These are phyloP conservation scores for Magallana angulata DNA, from an alignment of 1,140 invertebrate species.

Conservation along the genomic window DNA sequence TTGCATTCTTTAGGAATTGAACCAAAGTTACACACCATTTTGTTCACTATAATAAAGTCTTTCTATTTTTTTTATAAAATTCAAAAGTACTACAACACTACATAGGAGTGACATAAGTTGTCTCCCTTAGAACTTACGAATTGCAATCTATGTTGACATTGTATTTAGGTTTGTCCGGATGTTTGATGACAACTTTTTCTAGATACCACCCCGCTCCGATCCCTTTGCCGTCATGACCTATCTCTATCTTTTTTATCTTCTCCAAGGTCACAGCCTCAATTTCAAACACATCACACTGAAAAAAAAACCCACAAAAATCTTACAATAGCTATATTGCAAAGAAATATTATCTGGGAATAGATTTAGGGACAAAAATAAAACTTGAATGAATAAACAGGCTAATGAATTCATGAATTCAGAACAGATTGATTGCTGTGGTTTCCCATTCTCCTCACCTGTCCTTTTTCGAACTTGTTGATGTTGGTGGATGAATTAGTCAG, in stretches of 20 bases:
- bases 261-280: constrained; percentile 77
- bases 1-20: too few species aligned
- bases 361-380: neutral
- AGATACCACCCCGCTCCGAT: constrained; percentile 78
- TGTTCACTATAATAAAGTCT: too few species aligned
- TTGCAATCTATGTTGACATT: constrained; percentile 70
- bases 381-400: neutral
- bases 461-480: constrained; percentile 79
- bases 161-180: constrained; percentile 60
- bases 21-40: too few species aligned
- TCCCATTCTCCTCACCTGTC: constrained; percentile 67
- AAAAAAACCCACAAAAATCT: neutral
- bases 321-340: neutral
- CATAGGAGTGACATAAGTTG: neutral
- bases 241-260: constrained; percentile 75
- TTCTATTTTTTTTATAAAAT: too few species aligned
- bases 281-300: constrained; percentile 76
- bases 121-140: constrained; percentile 59
- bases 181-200: constrained; percentile 77
- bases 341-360: neutral
- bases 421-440: too few species aligned
- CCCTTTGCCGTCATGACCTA: constrained; percentile 78
- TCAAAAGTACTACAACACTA: too few species aligned
- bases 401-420: neutral
- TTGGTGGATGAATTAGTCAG: constrained; percentile 73